phyloP scores from a whole-genome alignment of 2,888 invertebrate species.

The Drosophila falleni region DNA sequence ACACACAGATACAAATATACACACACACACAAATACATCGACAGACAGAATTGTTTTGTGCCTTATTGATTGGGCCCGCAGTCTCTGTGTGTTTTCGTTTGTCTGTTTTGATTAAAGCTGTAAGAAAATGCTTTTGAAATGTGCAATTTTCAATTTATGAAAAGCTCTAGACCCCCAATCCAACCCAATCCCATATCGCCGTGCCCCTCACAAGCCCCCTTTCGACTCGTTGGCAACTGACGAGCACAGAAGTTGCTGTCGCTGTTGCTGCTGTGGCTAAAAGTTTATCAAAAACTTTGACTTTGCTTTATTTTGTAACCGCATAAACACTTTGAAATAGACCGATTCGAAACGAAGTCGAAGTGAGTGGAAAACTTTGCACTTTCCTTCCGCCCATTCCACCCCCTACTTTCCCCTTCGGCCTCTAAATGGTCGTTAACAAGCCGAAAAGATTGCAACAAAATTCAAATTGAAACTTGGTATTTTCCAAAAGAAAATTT shows the following conservation, averaged over 20 bases:
- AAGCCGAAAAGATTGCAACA: slow-evolving; percentile 72
- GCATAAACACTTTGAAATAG: slow-evolving; percentile 80
- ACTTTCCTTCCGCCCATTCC: neutral
- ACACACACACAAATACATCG: slow-evolving; percentile 14
- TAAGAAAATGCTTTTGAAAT: slow-evolving; percentile 47
- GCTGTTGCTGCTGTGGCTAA: slow-evolving; percentile 51
- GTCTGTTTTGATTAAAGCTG: slow-evolving; percentile 59
- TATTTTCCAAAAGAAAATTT: slow-evolving; percentile 43
- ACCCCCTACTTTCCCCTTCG: neutral
- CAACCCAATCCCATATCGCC: slow-evolving; percentile 1
- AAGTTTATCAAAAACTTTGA: slow-evolving; percentile 74
- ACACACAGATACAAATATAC: slow-evolving; percentile 21
- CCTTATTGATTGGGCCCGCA: slow-evolving; percentile 63
- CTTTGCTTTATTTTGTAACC: slow-evolving; percentile 75
- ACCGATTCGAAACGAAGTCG: slow-evolving; percentile 57
- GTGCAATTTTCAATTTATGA: slow-evolving; percentile 75
- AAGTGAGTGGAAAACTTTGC: slow-evolving; percentile 59
- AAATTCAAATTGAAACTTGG: slow-evolving; percentile 72
- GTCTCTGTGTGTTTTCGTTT: slow-evolving; percentile 17
- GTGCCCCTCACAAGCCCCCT: neutral
- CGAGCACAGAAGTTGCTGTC: slow-evolving; percentile 69
- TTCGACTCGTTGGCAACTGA: slow-evolving; percentile 53
- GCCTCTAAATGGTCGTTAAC: slow-evolving; percentile 63
- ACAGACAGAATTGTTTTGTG: slow-evolving; percentile 50
- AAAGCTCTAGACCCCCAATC: slow-evolving; percentile 15